Base-by-base conservation (phyloP, 92 coral and sea anemone genomes). In the Phenganax subtilis region DNA sequence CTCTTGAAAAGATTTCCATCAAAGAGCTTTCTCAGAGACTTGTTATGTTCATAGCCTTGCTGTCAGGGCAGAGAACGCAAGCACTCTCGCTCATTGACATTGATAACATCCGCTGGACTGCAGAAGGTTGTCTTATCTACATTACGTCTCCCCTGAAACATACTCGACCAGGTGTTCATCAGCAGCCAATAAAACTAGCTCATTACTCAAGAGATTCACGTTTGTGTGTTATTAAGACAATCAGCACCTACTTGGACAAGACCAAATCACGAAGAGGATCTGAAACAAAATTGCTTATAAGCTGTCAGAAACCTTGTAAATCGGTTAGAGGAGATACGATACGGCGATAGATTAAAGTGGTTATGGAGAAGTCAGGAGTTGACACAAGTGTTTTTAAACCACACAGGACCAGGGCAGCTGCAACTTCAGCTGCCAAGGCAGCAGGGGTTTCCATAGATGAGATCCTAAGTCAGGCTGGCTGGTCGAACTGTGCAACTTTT, bases 401-500 rank as follows among this genome's bases (percentile, higher is more conserved):
- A n/a, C n/a, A n/a, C n/a, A n/a, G n/a, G n/a, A n/a, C n/a, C n/a
- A n/a, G n/a, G n/a, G n/a, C n/a, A n/a, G n/a, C n/a, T n/a, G n/a
- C n/a, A n/a, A n/a, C n/a, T n/a, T n/a, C n/a, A n/a, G n/a, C n/a
- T n/a, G n/a, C n/a, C n/a, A n/a, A n/a, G n/a, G n/a, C n/a, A n/a
- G n/a, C n/a, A n/a, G n/a, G n/a, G n/a, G n/a, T 60, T 60, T 60
- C 66, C 6, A 16, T 60, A 60, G 66, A 60, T 16, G 66, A 60
- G 17, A 60, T 60, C 12, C 66, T 60, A 6, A 60, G 66, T 60
- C 6, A 60, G 6, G 66, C 66, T 12, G 66, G 14, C n/a, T 60
- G 66, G 66, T 60, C 66, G 12, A 12, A 60, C 14, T 60, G 66
- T 60, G 66, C 66, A 16, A 60, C 66, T 60, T 60, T 60, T 60